These are phyloP conservation scores for Anableps anableps DNA, from an alignment of 2,797 vertebrate species.

Conservation along the genomic window DNA sequence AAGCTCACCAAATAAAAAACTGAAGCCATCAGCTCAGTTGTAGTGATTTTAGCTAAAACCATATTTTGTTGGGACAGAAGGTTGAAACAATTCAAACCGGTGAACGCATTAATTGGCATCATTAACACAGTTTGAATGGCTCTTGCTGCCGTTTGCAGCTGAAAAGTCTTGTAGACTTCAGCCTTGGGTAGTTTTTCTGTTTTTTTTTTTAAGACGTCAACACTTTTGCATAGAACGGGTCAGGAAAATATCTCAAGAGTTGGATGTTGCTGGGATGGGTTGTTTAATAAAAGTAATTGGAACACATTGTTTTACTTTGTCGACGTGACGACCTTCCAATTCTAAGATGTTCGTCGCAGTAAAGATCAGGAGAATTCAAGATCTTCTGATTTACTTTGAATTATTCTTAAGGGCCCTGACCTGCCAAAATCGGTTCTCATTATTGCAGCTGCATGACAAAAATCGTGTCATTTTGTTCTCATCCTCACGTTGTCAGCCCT, in stretches of 20 bases:
- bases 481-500: too few relatives aligned
- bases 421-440: too few relatives aligned
- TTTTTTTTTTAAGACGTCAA: too few relatives aligned
- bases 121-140: neutral
- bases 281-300: neutral
- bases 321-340: neutral
- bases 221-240: neutral
- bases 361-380: neutral
- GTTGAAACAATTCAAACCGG: too few relatives aligned
- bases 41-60: neutral
- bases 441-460: too few relatives aligned
- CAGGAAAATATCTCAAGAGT: neutral
- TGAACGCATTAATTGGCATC: neutral
- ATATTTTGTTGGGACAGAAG: neutral
- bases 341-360: neutral
- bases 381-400: neutral
- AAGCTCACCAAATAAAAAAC: neutral
- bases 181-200: neutral
- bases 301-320: neutral
- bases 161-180: neutral
- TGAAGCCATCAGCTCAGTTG: too few relatives aligned
- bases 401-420: neutral
- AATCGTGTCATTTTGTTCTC: too few relatives aligned
- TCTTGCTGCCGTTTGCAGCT: neutral
- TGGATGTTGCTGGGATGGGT: neutral